Evolutionary conservation across 2,797 vertebrate species (phyloP).

Genomic region (Galaxias olidus): DNA sequence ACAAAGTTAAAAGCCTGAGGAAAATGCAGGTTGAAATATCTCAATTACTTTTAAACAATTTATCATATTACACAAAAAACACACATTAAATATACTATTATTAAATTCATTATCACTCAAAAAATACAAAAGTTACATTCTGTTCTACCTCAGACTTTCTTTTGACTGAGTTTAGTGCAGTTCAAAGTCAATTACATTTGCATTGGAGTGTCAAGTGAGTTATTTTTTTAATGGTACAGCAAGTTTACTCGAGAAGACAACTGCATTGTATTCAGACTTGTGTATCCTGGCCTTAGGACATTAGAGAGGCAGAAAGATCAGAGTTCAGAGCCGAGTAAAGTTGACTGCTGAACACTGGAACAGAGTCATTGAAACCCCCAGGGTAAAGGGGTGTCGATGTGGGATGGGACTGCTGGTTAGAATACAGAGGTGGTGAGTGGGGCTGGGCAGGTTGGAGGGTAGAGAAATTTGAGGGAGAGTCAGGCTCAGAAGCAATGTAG

Average conservation of each 20-base stretch:
- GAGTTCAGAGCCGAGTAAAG: constrained; percentile 76
- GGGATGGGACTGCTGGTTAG: background rate
- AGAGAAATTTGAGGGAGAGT: constrained; percentile 37
- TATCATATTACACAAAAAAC: constrained; percentile 33
- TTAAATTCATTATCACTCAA: constrained; percentile 21
- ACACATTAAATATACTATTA: constrained; percentile 26
- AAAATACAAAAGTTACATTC: background rate
- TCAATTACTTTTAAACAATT: background rate
- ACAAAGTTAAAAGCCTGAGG: constrained; percentile 1
- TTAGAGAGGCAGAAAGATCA: constrained; percentile 42
- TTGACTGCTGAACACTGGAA: constrained; percentile 76
- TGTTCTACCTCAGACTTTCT: constrained; percentile 2
- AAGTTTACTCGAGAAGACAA: background rate
- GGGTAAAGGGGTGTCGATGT: constrained; percentile 46
- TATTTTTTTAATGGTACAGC: background rate
- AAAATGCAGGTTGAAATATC: no score
- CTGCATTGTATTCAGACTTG: constrained; percentile 68
- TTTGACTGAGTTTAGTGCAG: background rate
- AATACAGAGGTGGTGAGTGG: constrained; percentile 26
- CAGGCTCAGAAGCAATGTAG: constrained; percentile 21
- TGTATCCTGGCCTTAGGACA: constrained; percentile 80
- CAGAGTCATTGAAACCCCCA: constrained; percentile 73
- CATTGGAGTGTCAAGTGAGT: no score
- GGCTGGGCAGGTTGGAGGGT: constrained; percentile 41
- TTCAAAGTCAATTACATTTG: background rate